A percentile compares a stretch with the other conserved stretches of the same genome.
phyloP scores from a whole-genome alignment of 1,140 invertebrate genomes.

The Hyles euphorbiae region DNA sequence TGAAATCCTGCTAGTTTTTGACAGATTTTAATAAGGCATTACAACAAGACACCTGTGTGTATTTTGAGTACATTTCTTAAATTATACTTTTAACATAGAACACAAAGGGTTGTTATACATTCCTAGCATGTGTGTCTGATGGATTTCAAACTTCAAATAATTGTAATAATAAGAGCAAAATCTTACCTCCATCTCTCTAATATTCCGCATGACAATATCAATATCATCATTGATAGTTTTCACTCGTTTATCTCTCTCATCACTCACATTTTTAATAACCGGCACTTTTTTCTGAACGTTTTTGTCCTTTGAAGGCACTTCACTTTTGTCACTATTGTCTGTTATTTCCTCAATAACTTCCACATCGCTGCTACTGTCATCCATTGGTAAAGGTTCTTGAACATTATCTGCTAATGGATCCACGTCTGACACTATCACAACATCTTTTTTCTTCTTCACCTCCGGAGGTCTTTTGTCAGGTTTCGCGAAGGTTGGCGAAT shows the following conservation, averaged over 20 bases:
- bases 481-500: conserved; percentile 63
- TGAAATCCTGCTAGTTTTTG: no score
- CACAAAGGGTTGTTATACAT: no score
- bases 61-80: no score
- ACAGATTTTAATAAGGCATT: no score
- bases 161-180: no score
- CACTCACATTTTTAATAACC: conserved; percentile 22
- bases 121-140: no score
- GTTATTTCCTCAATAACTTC: conserved; percentile 57
- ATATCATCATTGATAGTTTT: conserved; percentile 47
- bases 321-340: conserved; percentile 49
- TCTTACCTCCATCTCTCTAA: conserved; percentile 46
- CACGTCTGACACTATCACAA: conserved; percentile 55
- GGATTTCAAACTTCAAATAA: no score
- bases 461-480: conserved; percentile 60
- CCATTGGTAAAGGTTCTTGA: conserved; percentile 43
- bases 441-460: conserved; percentile 59
- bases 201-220: conserved; percentile 43
- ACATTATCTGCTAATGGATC: conserved; percentile 47
- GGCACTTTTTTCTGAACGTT: conserved; percentile 13
- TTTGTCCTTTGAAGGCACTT: conserved; percentile 65
- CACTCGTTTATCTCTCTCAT: conserved; percentile 31
- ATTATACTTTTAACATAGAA: no score
- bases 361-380: conserved; percentile 66
- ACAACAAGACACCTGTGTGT: no score